Evolutionary conservation across 2,797 vertebrate genomes (phyloP), one percentile per base, ranked within the genome.

Genomic region (Ataeniobius toweri): DNA sequence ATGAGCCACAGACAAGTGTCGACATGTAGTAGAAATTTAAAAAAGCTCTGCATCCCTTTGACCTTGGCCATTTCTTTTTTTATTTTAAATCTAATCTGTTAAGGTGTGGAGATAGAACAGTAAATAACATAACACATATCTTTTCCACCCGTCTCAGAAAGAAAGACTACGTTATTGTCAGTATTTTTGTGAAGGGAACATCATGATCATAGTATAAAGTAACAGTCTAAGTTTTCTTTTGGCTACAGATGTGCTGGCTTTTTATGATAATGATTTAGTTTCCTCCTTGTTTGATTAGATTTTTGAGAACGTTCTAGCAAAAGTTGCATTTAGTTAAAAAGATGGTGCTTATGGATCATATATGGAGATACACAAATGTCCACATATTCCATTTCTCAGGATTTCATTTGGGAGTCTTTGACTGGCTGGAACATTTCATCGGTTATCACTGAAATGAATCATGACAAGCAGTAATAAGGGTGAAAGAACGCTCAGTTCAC

Each of bases 401-500:
- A 13, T 63, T 36, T 63, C 3, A 67, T 39, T 36, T 65, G 61
- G 18, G 18, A 36, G 36, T n/a, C 12, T 68, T 68, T 10, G 22
- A 39, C 5, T 24, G 20, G 10, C 65, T 68, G 65, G 65, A 46
- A 22, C 65, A 68, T 68, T 68, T 68, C 39, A 68, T 68, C 39
- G 46, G 7, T 68, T 24, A 68, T 68, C 48, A 16, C 26, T 55
- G 7, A 72, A 36, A 72, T 36, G 20, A 36, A 31, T 28, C 28
- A 56, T 28, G 65, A 70, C 1, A 7, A 71, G 22, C 4, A 16
- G 50, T 5, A 26, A 80, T 56, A 48, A 69, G 78, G 68, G 61
- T 63, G 71, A 73, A 79, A 44, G 78, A 81, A 87, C 73, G 74
- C 70, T 8, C 59, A 78, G 71, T 83, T 83, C 81, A 74, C 28